Conservation (phyloP, 1,140 invertebrate species). For the Eubasilissa regina region DNA sequence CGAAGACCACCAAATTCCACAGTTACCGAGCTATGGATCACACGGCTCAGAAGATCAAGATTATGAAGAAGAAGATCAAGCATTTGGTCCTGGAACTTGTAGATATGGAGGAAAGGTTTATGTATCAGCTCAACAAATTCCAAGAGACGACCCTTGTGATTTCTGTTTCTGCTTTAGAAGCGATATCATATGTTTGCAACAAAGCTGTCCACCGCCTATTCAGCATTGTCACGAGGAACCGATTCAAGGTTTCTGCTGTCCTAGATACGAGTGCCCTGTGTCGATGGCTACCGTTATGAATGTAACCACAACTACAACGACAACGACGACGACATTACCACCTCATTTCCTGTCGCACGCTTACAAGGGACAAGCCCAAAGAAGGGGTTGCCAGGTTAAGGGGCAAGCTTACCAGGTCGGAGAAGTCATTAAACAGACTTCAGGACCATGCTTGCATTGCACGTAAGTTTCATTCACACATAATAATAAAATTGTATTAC, state of each 20-base stretch:
- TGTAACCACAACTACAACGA: slow-evolving; percentile 87
- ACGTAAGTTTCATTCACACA: slow-evolving; percentile 78
- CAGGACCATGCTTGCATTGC: slow-evolving; percentile 93
- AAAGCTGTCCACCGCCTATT: slow-evolving; percentile 95
- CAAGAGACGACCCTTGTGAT: slow-evolving; percentile 93
- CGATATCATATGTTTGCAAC: slow-evolving; percentile 95
- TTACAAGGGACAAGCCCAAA: slow-evolving; percentile 81
- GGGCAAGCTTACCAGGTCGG: slow-evolving; percentile 88
- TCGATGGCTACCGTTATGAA: slow-evolving; percentile 85
- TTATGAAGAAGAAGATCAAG: slow-evolving; percentile 80
- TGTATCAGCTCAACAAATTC: slow-evolving; percentile 95
- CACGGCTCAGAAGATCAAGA: slow-evolving; percentile 71
- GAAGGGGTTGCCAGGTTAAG: slow-evolving; percentile 87
- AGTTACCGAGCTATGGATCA: slow-evolving; percentile 67
- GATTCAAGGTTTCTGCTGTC: slow-evolving; percentile 95
- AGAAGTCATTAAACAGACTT: slow-evolving; percentile 85
- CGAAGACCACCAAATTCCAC: slow-evolving; percentile 63
- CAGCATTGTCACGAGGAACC: slow-evolving; percentile 91
- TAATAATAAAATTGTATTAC: too few relatives aligned
- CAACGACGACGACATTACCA: slow-evolving; percentile 87
- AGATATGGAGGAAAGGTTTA: slow-evolving; percentile 93
- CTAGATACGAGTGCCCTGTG: slow-evolving; percentile 93
- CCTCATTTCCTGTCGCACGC: slow-evolving; percentile 85
- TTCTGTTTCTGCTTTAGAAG: slow-evolving; percentile 98
- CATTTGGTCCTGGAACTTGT: slow-evolving; percentile 90